These are phyloP conservation scores for Platycheirus rosarum DNA, from an alignment of 2,888 invertebrate species.

Conservation along the genomic window DNA sequence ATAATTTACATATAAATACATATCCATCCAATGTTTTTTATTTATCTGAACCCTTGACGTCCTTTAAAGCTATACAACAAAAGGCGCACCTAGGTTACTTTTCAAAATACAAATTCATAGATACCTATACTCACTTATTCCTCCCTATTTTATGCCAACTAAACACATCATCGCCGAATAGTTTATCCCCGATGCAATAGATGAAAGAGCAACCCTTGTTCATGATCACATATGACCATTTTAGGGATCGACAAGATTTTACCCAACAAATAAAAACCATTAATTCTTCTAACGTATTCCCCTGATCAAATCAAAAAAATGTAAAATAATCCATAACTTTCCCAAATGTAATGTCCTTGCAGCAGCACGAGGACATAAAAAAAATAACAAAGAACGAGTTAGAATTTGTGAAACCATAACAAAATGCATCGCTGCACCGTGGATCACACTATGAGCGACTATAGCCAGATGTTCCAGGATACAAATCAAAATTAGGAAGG, in stretches of 20 bases:
- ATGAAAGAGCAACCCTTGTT: not conserved
- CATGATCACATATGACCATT: conserved; percentile 4
- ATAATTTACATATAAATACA: too few species aligned
- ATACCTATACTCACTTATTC: conserved; percentile 13
- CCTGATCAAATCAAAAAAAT: not conserved
- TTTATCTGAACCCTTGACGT: conserved; percentile 2
- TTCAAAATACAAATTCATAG: too few species aligned
- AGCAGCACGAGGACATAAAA: conserved; percentile 19
- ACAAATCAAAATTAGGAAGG: conserved; percentile 13
- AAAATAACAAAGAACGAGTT: conserved; percentile 27
- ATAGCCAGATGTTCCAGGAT: conserved; percentile 18
- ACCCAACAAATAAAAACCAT: conserved; percentile 1
- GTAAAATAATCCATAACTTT: conserved; percentile 31
- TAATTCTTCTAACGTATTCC: not conserved
- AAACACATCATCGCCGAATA: too few species aligned
- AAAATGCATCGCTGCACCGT: conserved; percentile 30
- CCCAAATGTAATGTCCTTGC: conserved; percentile 16
- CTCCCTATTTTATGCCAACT: conserved; percentile 4
- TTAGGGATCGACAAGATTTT: not conserved
- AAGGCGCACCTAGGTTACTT: too few species aligned
- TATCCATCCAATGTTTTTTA: not conserved
- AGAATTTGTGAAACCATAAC: conserved; percentile 34
- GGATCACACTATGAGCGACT: not conserved
- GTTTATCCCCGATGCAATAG: not conserved
- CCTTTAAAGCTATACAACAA: too few species aligned